These are phyloP conservation scores for Electrophaes corylata DNA, from an alignment of 2,888 invertebrate species.

Conservation along the genomic window DNA sequence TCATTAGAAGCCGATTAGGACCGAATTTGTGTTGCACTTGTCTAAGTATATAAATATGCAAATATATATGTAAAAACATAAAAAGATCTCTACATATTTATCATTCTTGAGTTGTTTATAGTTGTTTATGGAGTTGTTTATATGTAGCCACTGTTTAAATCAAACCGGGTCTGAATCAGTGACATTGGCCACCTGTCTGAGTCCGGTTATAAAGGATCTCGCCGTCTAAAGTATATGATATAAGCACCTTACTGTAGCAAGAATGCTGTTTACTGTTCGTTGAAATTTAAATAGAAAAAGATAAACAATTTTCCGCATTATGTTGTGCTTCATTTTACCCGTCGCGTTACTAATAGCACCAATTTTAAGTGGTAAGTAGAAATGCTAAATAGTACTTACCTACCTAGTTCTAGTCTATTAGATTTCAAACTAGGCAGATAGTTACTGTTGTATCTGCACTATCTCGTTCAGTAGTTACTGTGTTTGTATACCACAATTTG, in stretches of 20 bases:
- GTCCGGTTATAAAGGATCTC: not conserved
- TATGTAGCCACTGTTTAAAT: not conserved
- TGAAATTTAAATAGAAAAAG: not conserved
- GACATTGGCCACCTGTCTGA: not conserved
- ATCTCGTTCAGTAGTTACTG: too few relatives aligned
- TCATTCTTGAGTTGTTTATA: too few relatives aligned
- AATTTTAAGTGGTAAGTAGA: slow-evolving; percentile 1
- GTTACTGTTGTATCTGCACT: not conserved
- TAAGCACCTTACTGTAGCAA: not conserved
- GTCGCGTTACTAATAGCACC: not conserved
- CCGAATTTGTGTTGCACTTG: too few relatives aligned
- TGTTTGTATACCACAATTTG: too few relatives aligned
- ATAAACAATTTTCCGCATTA: not conserved
- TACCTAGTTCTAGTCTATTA: too few relatives aligned
- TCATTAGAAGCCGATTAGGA: too few relatives aligned
- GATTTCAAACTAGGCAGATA: not conserved
- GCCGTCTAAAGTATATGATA: not conserved
- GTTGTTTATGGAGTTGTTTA: not conserved
- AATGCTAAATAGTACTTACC: not conserved
- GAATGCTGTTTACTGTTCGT: not conserved
- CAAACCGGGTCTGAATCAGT: not conserved
- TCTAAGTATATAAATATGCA: too few relatives aligned
- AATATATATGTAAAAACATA: too few relatives aligned
- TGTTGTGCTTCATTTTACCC: not conserved
- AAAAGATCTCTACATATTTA: too few relatives aligned